Percentiles rank a stretch among this genome's conserved stretches.
phyloP scores from a whole-genome alignment of 2,113 vertebrate species.

The Clarias magur region DNA sequence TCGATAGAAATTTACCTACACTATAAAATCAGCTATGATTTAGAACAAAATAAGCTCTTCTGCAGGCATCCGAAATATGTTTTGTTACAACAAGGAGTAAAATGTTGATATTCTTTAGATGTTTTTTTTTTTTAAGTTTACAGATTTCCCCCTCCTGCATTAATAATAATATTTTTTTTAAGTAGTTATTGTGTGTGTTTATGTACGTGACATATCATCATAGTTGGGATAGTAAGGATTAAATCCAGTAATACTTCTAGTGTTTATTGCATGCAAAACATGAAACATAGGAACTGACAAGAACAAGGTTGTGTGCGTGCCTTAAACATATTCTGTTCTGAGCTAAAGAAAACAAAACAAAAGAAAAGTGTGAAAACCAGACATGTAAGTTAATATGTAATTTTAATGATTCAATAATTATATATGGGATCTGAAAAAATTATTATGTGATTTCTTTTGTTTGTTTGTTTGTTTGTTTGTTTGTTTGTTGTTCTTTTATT shows the following conservation, averaged over 20 bases:
- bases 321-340: not conserved
- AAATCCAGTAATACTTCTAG: not conserved
- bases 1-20: not conserved
- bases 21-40: not conserved
- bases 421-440: not conserved
- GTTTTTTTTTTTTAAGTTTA: too few species aligned
- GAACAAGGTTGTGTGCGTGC: constrained; percentile 4
- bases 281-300: constrained; percentile 13
- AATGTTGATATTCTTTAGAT: not conserved
- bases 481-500: not conserved
- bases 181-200: not conserved
- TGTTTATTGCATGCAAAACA: constrained; percentile 11
- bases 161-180: too few species aligned
- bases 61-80: not conserved
- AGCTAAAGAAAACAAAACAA: not conserved
- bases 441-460: not conserved
- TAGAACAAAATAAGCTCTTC: not conserved
- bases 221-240: not conserved
- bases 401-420: not conserved
- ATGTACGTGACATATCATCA: not conserved
- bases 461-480: too few species aligned
- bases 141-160: too few species aligned
- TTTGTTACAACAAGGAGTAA: not conserved
- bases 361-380: not conserved
- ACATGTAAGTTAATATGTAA: not conserved